Evolutionary conservation across 1,140 invertebrate genomes (phyloP).

Genomic region (Atta texana): DNA sequence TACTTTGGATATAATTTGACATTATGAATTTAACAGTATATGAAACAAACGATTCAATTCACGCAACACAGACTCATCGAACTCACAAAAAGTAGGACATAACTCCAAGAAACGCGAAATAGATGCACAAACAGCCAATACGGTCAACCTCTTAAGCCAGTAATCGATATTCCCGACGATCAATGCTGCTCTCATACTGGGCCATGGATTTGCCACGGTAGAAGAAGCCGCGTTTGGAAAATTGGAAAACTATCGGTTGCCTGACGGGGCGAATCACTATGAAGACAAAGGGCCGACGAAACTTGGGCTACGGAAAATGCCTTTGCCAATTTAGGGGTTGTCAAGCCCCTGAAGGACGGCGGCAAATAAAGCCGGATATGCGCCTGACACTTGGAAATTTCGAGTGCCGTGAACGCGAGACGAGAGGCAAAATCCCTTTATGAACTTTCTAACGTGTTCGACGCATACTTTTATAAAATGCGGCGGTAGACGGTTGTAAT

Average conservation of each 20-base stretch:
- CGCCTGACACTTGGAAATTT: constrained; percentile 57
- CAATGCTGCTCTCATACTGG: constrained; percentile 32
- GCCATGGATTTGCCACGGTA: neutral
- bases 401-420: constrained; percentile 19
- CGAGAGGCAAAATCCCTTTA: constrained; percentile 32
- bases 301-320: constrained; percentile 43
- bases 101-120: constrained; percentile 52
- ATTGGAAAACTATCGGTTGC: constrained; percentile 63
- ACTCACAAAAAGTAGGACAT: constrained; percentile 32
- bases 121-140: constrained; percentile 55
- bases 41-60: constrained; percentile 25
- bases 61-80: constrained; percentile 17
- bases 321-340: constrained; percentile 66
- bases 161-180: constrained; percentile 55
- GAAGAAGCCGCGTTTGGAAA: constrained; percentile 53
- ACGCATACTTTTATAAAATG: constrained; percentile 37
- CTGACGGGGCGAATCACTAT: constrained; percentile 48
- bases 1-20: no score
- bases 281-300: constrained; percentile 61
- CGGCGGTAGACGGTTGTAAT: neutral
- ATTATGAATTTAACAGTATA: neutral
- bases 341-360: constrained; percentile 55
- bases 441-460: constrained; percentile 47
- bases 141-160: constrained; percentile 50
- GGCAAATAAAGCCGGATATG: constrained; percentile 56